phyloP scores from a whole-genome alignment of 2,113 vertebrate genomes.

The Corythoichthys intestinalis region DNA sequence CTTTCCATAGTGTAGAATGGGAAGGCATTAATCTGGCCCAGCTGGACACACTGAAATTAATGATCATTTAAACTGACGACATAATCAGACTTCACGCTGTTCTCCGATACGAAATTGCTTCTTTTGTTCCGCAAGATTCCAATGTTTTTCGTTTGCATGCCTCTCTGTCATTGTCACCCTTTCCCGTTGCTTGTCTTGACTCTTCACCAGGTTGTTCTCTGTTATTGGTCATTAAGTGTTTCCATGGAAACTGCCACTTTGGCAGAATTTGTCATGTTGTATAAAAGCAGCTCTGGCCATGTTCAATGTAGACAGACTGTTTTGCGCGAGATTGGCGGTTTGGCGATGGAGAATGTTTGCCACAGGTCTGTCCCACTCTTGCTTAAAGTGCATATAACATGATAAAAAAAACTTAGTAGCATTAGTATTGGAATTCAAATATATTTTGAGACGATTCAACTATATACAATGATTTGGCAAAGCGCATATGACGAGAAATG shows the following conservation, averaged over 20 bases:
- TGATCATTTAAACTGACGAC: constrained; percentile 76
- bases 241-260: constrained; percentile 73
- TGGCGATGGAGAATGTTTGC: neutral
- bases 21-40: constrained; percentile 67
- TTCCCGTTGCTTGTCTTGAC: constrained; percentile 36
- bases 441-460: too few species aligned
- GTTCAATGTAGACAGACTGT: constrained; percentile 53
- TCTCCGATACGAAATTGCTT: constrained; percentile 73
- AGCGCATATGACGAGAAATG: too few species aligned
- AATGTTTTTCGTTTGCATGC: constrained; percentile 53
- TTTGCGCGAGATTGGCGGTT: constrained; percentile 43
- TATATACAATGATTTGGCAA: too few species aligned
- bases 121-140: constrained; percentile 71
- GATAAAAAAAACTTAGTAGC: too few species aligned
- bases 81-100: constrained; percentile 75
- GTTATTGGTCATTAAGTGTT: constrained; percentile 73
- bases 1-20: constrained; percentile 35
- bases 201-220: constrained; percentile 55
- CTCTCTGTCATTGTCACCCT: constrained; percentile 49
- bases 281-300: constrained; percentile 48
- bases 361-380: too few species aligned
- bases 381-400: too few species aligned
- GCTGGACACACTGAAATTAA: constrained; percentile 75
- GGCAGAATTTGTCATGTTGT: constrained; percentile 58
- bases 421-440: too few species aligned